Evolutionary conservation across 2,888 invertebrate genomes (phyloP).

Genomic region (Ophonus ardosiacus): DNA sequence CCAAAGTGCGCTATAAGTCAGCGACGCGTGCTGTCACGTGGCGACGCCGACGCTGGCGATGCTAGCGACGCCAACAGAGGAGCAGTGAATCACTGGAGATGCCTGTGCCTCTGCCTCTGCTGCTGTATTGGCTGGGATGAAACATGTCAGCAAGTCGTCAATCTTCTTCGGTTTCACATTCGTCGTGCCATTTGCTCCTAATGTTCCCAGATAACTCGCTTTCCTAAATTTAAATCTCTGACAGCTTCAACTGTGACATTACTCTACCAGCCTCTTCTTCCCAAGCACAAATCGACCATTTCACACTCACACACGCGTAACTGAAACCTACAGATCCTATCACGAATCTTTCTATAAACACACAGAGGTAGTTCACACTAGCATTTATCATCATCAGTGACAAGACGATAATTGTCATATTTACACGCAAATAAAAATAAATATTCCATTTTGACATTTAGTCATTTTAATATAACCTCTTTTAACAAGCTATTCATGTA

Average conservation of each 20-base stretch:
- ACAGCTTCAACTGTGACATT: background rate
- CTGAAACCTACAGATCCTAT: background rate
- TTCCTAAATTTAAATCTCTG: slow-evolving; percentile 4
- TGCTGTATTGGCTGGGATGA: slow-evolving; percentile 33
- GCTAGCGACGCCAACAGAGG: slow-evolving; percentile 64
- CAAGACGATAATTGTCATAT: too few species aligned
- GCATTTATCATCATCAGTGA: too few species aligned
- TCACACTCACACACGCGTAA: background rate
- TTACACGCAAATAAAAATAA: too few species aligned
- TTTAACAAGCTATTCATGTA: too few species aligned
- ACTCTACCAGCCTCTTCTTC: background rate
- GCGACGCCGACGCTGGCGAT: slow-evolving; percentile 25
- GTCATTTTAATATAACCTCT: too few species aligned
- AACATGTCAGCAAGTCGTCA: slow-evolving; percentile 40
- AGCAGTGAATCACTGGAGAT: slow-evolving; percentile 63
- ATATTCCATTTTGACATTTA: too few species aligned
- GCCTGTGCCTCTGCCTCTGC: background rate
- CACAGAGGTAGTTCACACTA: too few species aligned
- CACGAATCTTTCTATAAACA: background rate
- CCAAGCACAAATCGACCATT: background rate
- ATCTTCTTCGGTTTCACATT: slow-evolving; percentile 40
- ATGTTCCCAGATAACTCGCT: slow-evolving; percentile 6
- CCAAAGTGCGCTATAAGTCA: slow-evolving; percentile 66
- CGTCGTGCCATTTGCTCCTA: slow-evolving; percentile 8
- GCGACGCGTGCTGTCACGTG: slow-evolving; percentile 66